These are phyloP conservation scores for Trichonephila clavata DNA, from an alignment of 1,140 invertebrate genomes.

Conservation along the genomic window DNA sequence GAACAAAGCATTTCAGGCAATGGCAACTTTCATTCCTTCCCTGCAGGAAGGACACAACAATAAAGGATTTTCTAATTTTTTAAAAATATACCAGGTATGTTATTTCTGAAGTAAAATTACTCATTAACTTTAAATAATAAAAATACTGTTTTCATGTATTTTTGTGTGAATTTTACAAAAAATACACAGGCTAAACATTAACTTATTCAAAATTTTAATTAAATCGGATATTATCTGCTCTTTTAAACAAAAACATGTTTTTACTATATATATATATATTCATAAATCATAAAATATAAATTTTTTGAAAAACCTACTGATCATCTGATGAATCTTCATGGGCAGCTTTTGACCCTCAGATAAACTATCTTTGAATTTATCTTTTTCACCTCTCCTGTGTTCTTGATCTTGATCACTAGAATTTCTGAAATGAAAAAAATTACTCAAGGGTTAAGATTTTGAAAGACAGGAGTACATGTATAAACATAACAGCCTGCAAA, in stretches of 20 bases:
- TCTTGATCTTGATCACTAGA: constrained; percentile 79
- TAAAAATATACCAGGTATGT: no score
- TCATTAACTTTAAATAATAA: no score
- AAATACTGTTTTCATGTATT: no score
- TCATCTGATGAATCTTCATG: constrained; percentile 82
- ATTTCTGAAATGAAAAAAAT: constrained; percentile 44
- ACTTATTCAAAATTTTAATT: neutral
- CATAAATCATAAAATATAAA: neutral
- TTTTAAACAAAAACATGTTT: no score
- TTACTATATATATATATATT: neutral
- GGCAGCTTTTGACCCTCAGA: constrained; percentile 86
- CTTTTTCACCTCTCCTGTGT: constrained; percentile 82
- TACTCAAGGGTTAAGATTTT: neutral
- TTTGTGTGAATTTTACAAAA: neutral
- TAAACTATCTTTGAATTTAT: constrained; percentile 90
- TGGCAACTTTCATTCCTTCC: no score
- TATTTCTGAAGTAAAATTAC: no score
- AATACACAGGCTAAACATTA: neutral
- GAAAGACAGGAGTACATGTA: neutral
- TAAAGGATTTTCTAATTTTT: no score
- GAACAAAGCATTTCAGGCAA: no score
- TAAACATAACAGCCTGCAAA: neutral
- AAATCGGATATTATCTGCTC: neutral
- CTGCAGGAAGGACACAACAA: no score
- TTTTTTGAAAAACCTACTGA: constrained; percentile 34